A percentile compares a stretch with the other conserved stretches of the same genome.
phyloP scores from a whole-genome alignment of 2,113 vertebrate genomes.

The Panthera tigris region DNA sequence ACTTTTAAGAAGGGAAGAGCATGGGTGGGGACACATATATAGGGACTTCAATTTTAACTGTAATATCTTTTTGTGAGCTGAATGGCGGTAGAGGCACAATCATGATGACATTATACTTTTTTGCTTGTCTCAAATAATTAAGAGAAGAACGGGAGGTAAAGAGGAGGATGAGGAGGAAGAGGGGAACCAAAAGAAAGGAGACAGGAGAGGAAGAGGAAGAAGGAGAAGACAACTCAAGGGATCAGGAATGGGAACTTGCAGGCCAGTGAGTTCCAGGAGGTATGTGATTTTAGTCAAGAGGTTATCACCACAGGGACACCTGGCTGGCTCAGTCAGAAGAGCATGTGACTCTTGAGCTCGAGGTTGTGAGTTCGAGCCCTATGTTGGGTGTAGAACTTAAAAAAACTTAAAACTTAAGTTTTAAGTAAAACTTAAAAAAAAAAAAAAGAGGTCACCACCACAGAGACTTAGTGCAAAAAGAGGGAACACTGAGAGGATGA shows the following conservation, averaged over 20 bases:
- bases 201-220: neutral
- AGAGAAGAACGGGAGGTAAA: neutral
- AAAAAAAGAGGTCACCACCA: neutral
- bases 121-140: neutral
- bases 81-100: neutral
- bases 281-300: neutral
- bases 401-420: neutral
- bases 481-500: neutral
- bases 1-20: neutral
- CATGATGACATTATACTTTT: neutral
- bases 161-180: neutral
- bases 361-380: neutral
- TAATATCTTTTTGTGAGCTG: neutral
- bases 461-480: neutral
- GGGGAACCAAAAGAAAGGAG: neutral
- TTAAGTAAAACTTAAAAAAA: neutral
- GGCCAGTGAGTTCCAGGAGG: neutral
- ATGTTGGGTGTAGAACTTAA: neutral
- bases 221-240: neutral
- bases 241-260: neutral
- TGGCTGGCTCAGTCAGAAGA: neutral
- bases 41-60: neutral
- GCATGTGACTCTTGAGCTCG: neutral
- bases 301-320: neutral
- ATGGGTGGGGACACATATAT: neutral